Conservation (phyloP, 2,888 invertebrate genomes). For the Troilus luridus region DNA sequence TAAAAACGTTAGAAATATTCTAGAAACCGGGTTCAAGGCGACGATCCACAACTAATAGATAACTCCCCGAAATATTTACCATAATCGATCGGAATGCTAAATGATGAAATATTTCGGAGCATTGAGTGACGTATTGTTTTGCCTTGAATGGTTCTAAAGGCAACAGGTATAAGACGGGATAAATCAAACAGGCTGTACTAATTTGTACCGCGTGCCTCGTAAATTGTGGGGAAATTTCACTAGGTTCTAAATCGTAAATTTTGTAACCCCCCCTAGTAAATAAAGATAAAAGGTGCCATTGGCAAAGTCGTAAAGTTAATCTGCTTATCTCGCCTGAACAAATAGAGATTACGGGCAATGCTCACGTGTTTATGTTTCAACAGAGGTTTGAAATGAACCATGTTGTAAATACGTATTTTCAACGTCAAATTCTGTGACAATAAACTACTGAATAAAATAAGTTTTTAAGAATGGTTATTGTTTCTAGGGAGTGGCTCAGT, state of each 20-base stretch:
- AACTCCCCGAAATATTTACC: neutral
- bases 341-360: neutral
- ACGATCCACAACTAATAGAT: conserved; percentile 1
- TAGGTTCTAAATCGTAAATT: neutral
- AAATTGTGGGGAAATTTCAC: neutral
- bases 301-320: neutral
- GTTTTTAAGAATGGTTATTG: neutral
- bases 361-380: neutral
- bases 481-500: too few relatives aligned
- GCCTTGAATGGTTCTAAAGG: neutral
- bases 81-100: neutral
- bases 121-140: neutral
- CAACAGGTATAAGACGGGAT: neutral
- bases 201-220: neutral
- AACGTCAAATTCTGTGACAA: too few relatives aligned
- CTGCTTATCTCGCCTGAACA: conserved; percentile 9
- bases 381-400: neutral
- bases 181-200: neutral
- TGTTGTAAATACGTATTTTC: neutral
- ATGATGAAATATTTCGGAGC: neutral
- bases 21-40: neutral
- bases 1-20: neutral
- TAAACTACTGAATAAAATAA: neutral
- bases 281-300: neutral
- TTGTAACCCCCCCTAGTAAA: neutral